Evolutionary conservation across 2,797 vertebrate species (phyloP).

Genomic region (Semotilus atromaculatus): DNA sequence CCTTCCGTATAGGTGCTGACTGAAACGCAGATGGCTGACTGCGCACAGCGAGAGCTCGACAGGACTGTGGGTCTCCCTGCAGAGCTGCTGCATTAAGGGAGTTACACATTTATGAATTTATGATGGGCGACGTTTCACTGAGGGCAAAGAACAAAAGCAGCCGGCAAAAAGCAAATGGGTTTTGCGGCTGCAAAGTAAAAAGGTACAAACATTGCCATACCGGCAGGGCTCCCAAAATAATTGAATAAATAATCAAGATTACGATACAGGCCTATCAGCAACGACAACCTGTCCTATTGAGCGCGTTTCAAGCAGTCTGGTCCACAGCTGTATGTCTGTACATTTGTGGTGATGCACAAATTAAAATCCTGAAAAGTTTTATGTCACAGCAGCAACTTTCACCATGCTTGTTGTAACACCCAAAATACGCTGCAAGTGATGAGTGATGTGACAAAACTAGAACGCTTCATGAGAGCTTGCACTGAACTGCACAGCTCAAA

Average conservation of each 20-base stretch:
- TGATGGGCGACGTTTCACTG: conserved; percentile 31
- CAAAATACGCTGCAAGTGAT: neutral
- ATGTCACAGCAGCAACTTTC: neutral
- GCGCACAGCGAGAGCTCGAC: conserved; percentile 28
- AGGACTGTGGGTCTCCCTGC: conserved; percentile 28
- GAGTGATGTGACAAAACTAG: conserved; percentile 18
- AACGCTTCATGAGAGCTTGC: neutral
- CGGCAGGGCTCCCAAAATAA: neutral
- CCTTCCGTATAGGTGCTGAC: conserved; percentile 17
- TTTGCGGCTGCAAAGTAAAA: neutral
- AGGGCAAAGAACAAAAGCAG: conserved; percentile 42
- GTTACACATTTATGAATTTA: conserved; percentile 44
- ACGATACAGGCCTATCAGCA: neutral
- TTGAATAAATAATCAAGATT: neutral
- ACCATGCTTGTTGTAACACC: neutral
- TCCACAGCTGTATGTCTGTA: neutral
- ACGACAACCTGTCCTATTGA: neutral
- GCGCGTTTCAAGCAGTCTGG: neutral
- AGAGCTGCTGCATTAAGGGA: conserved; percentile 39
- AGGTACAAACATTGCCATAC: neutral
- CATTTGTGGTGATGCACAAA: neutral
- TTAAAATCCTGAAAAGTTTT: neutral
- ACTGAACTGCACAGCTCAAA: neutral
- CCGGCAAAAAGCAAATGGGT: neutral
- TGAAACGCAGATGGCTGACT: conserved; percentile 49